Evolutionary conservation across 2,797 vertebrate species (phyloP).

Genomic region (Simalia tracyae): DNA sequence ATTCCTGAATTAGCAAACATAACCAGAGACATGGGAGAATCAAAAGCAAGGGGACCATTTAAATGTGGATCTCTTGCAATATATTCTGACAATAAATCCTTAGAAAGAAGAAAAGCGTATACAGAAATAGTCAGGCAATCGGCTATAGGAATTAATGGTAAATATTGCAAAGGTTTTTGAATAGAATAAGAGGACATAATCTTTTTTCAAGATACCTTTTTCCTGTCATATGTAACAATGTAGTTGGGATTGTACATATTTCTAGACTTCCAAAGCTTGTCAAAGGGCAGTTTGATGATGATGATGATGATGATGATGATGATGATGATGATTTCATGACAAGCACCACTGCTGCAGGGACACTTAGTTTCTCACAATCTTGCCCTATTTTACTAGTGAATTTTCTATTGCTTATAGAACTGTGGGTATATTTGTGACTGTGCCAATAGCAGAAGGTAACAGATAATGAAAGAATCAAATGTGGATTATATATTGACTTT

Average conservation of each 20-base stretch:
- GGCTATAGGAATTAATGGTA: constrained; percentile 11
- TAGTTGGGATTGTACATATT: neutral
- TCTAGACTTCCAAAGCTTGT: neutral
- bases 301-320: neutral
- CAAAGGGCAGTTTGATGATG: neutral
- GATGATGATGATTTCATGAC: neutral
- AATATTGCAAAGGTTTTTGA: neutral
- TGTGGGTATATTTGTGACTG: neutral
- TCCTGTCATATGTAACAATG: constrained; percentile 20
- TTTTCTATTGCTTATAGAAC: neutral
- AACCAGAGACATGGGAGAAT: neutral
- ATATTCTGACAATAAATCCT: neutral
- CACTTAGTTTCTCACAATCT: neutral
- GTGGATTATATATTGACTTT: neutral
- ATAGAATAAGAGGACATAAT: constrained; percentile 12
- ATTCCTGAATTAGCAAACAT: neutral
- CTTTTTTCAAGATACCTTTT: constrained; percentile 8
- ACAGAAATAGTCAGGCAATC: constrained; percentile 1
- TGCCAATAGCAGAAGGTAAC: neutral
- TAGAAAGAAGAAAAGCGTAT: constrained; percentile 15
- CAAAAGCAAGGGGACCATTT: constrained; percentile 1
- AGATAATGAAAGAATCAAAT: neutral
- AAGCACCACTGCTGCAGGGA: neutral
- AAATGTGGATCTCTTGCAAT: neutral
- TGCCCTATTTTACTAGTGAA: neutral